phyloP scores from a whole-genome alignment of 2,113 vertebrate species.

The Callionymus lyra region DNA sequence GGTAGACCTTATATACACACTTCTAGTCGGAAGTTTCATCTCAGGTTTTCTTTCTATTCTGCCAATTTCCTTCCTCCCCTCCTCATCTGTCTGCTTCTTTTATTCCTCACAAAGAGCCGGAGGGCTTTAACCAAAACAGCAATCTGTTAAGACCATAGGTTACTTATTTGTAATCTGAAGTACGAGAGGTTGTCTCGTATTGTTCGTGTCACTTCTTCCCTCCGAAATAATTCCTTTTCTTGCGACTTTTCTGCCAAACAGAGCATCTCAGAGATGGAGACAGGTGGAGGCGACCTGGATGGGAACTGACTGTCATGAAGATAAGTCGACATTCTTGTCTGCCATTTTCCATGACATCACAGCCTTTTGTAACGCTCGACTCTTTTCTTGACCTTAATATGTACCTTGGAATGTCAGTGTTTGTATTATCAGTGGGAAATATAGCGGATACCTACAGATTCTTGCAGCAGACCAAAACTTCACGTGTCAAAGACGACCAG shows the following conservation, averaged over 20 bases:
- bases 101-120: constrained; percentile 39
- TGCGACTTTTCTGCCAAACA: constrained; percentile 24
- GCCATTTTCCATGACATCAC: too few relatives aligned
- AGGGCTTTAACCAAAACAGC: constrained; percentile 61
- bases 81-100: constrained; percentile 27
- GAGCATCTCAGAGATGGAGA: constrained; percentile 16
- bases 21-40: not conserved
- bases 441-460: too few relatives aligned
- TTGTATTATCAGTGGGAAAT: too few relatives aligned
- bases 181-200: constrained; percentile 48
- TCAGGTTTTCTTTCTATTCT: constrained; percentile 21
- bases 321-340: too few relatives aligned
- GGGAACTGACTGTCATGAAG: constrained; percentile 8
- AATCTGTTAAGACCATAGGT: constrained; percentile 70
- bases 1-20: too few relatives aligned
- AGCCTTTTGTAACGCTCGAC: too few relatives aligned
- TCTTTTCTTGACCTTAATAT: too few relatives aligned
- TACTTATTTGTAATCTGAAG: constrained; percentile 68
- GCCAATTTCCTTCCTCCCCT: constrained; percentile 18
- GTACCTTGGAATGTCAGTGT: too few relatives aligned
- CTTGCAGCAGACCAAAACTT: too few relatives aligned
- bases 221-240: constrained; percentile 35
- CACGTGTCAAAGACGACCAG: too few relatives aligned
- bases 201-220: constrained; percentile 52
- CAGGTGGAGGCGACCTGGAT: constrained; percentile 31